Conservation (phyloP, 2,113 vertebrate genomes). For the Tragelaphus strepsiceros region DNA sequence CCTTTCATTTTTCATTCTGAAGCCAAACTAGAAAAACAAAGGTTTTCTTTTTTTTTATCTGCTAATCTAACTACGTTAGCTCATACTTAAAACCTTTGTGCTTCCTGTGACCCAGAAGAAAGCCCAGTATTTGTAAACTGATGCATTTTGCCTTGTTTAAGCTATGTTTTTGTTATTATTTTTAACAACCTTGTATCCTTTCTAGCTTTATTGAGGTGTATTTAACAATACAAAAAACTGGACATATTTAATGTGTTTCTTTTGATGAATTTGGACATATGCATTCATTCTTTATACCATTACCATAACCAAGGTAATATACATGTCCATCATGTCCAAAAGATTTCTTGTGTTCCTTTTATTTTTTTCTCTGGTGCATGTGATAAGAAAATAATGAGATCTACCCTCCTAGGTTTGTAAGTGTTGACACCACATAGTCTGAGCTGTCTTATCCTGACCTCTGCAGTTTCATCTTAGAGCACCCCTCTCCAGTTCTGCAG, state of each 20-base stretch:
- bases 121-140: background rate
- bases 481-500: background rate
- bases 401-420: background rate
- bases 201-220: background rate
- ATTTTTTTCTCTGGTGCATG: background rate
- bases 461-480: background rate
- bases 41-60: background rate
- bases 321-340: background rate
- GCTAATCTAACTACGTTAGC: background rate
- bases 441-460: background rate
- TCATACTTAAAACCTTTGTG: background rate
- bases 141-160: background rate
- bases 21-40: background rate
- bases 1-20: background rate
- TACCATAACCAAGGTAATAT: background rate
- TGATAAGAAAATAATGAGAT: background rate
- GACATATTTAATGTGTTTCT: background rate
- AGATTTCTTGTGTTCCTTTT: background rate
- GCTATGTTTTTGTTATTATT: background rate
- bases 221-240: background rate
- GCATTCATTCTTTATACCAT: background rate
- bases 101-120: background rate
- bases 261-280: background rate
- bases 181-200: background rate
- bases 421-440: background rate